Evolutionary conservation across 2,113 vertebrate genomes (phyloP).

Genomic region (Lipotes vexillifer): DNA sequence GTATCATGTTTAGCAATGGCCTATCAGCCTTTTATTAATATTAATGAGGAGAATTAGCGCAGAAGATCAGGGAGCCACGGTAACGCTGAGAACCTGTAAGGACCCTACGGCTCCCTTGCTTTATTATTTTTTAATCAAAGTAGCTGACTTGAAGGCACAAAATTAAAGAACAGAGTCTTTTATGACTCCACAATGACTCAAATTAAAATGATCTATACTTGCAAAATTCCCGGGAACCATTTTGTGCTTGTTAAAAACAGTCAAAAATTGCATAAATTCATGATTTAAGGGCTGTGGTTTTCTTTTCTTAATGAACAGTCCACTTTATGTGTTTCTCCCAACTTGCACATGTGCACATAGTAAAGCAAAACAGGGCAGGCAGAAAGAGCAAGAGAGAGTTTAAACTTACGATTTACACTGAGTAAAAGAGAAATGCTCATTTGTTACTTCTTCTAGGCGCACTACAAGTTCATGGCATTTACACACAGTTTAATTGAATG

Average conservation of each 20-base stretch:
- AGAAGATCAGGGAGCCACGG: conserved; percentile 80
- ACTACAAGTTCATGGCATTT: background rate
- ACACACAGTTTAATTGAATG: background rate
- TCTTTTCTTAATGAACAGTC: conserved; percentile 79
- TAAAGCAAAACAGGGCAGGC: conserved; percentile 54
- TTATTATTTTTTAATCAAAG: conserved; percentile 90
- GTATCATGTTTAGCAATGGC: conserved; percentile 73
- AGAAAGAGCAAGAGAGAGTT: background rate
- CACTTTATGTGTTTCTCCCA: conserved; percentile 66
- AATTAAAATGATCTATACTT: conserved; percentile 86
- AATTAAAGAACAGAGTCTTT: conserved; percentile 82
- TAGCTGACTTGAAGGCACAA: conserved; percentile 83
- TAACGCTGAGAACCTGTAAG: conserved; percentile 78
- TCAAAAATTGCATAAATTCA: conserved; percentile 83
- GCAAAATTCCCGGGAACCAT: conserved; percentile 80
- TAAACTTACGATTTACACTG: conserved; percentile 29
- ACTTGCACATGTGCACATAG: conserved; percentile 64
- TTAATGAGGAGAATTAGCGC: conserved; percentile 84
- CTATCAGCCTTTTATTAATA: conserved; percentile 83
- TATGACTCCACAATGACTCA: conserved; percentile 84
- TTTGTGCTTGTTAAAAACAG: conserved; percentile 85
- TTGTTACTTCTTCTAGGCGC: background rate
- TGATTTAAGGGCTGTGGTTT: conserved; percentile 77
- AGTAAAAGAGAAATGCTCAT: conserved; percentile 32
- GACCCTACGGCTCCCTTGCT: conserved; percentile 81